Conservation (phyloP, 2,113 vertebrate species). For the Thomomys bottae region DNA sequence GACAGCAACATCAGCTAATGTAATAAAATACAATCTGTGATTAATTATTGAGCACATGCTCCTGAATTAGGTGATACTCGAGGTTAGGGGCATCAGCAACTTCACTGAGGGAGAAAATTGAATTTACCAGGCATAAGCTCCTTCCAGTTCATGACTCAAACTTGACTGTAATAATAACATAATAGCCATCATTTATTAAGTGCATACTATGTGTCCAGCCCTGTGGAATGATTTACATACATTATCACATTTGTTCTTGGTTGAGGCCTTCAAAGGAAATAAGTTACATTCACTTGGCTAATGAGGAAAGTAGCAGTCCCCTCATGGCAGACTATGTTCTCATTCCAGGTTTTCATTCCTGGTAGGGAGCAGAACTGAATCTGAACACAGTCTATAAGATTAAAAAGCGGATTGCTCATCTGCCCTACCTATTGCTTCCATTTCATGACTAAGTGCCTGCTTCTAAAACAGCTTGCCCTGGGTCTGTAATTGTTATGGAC, state of each 20-base stretch:
- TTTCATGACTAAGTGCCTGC: background rate
- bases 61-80: constrained; percentile 61
- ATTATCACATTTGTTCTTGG: constrained; percentile 62
- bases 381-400: background rate
- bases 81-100: constrained; percentile 64
- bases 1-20: constrained; percentile 71
- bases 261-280: constrained; percentile 27
- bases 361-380: background rate
- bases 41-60: constrained; percentile 72
- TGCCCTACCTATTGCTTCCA: background rate
- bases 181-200: constrained; percentile 77
- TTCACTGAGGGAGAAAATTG: constrained; percentile 75
- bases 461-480: background rate
- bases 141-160: constrained; percentile 72
- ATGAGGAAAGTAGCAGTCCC: background rate
- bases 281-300: background rate
- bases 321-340: background rate
- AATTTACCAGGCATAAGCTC: constrained; percentile 69
- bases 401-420: background rate
- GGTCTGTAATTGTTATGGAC: background rate
- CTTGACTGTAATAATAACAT: constrained; percentile 75
- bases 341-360: background rate
- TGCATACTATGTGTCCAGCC: constrained; percentile 43
- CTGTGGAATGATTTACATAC: constrained; percentile 69
- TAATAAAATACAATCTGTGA: constrained; percentile 73